phyloP scores from a whole-genome alignment of 2,113 vertebrate species.

The Corvus moneduloides region DNA sequence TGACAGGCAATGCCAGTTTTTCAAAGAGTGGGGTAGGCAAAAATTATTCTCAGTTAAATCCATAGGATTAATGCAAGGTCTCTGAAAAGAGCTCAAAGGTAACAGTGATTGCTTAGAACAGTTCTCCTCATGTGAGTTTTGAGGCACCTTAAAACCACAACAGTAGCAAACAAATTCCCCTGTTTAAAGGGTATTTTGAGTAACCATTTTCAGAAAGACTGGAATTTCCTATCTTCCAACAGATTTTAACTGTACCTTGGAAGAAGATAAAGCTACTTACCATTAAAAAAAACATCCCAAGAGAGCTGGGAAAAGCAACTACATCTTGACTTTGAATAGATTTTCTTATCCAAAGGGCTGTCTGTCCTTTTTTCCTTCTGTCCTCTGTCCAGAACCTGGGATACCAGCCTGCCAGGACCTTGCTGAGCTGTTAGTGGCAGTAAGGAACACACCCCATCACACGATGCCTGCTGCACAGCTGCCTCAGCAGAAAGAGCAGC shows the following conservation, averaged over 20 bases:
- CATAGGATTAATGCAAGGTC: not conserved
- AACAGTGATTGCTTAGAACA: not conserved
- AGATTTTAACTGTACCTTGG: not conserved
- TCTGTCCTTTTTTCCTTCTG: not conserved
- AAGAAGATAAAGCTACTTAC: not conserved
- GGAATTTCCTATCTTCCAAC: not conserved
- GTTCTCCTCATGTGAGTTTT: not conserved
- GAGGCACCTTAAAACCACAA: not conserved
- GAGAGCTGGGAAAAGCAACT: not conserved
- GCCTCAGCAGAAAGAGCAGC: not conserved
- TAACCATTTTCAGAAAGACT: not conserved
- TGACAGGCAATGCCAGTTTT: not conserved
- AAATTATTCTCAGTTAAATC: not conserved
- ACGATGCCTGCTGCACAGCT: not conserved
- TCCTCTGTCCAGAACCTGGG: not conserved
- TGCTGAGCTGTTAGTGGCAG: not conserved
- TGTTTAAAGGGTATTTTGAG: not conserved
- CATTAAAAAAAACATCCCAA: not conserved
- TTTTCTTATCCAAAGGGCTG: not conserved
- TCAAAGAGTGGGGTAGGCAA: not conserved
- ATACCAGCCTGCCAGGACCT: not conserved
- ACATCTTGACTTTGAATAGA: not conserved
- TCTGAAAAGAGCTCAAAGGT: not conserved
- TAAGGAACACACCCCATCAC: not conserved
- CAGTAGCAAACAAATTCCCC: not conserved